These are phyloP conservation scores for Caenorhabditis auriculariae DNA, from an alignment of 2,888 invertebrate genomes.

Conservation along the genomic window DNA sequence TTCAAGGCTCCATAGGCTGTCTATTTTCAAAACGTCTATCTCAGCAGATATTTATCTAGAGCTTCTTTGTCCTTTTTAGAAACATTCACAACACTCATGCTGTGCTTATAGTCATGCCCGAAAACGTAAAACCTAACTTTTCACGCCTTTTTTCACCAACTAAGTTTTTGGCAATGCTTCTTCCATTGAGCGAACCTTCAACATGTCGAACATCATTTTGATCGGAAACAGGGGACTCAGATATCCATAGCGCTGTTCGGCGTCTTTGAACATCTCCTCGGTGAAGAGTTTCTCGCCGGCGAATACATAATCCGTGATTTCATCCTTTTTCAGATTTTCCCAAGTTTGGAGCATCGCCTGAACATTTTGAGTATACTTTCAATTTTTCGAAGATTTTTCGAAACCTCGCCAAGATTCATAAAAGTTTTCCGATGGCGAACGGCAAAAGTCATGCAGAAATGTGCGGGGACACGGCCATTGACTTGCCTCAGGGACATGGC, in stretches of 20 bases:
- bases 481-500: conserved; percentile 24
- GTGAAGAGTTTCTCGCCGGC: conserved; percentile 50
- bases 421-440: conserved; percentile 64
- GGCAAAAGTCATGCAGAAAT: conserved; percentile 24
- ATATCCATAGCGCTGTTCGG: conserved; percentile 20
- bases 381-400: not conserved
- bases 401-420: conserved; percentile 64
- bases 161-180: not conserved
- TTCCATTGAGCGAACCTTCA: conserved; percentile 14
- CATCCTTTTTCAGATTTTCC: conserved; percentile 55
- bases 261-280: conserved; percentile 42
- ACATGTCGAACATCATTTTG: conserved; percentile 24
- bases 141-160: not conserved
- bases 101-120: no score
- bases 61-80: no score
- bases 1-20: no score
- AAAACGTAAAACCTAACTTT: not conserved
- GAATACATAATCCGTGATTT: conserved; percentile 45
- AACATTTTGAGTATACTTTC: conserved; percentile 46
- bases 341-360: conserved; percentile 65
- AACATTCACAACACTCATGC: no score
- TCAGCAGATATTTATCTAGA: no score
- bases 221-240: conserved; percentile 14
- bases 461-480: conserved; percentile 16
- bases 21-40: no score